Base-by-base conservation (phyloP, 2,113 vertebrate genomes). In the Oreochromis niloticus region DNA sequence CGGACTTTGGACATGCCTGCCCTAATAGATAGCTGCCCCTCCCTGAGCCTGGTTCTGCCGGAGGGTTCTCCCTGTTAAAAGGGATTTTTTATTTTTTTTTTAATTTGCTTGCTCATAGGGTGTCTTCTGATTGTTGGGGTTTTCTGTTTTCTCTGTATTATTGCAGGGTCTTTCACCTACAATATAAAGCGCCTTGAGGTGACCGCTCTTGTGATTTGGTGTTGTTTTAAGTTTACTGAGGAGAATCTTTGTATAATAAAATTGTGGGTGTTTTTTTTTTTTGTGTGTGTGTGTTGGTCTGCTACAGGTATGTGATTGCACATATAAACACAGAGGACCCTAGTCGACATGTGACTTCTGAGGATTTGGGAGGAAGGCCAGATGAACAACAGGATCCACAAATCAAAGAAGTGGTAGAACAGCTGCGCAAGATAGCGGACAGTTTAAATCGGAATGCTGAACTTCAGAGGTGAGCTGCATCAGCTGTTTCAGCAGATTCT, bases 401-500 rank as follows among this genome's bases (percentile, higher is more conserved):
- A 2, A 30, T 97, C 30, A 96, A 97, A 92, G 94, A 93, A 4
- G 95, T 97, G 71, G 96, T 96, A 30, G 80, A 90, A 1, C 94
- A 96, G 86, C 93, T 97, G 36, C 56, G 96, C 7, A 95, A 84
- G 87, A 97, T 96, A 7, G 94, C 96, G 1, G 96, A 97, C 13
- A 93, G 96, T 0, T 8, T 97, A 5, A 96, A 97, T 89, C 90
- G 85, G 57, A 96, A 97, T 7, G 90, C 84, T 4, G 97, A 97
- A 86, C 89, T 97, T 14, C 93, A 95, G 80, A 75, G 59, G 97
- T 97, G 91, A 85, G 94, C 50, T 19, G 3, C 63, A 22, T 22
- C 9, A 11, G 27, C 11, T 32, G 32, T 12, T 19, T 46, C 36
- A 59, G 10, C 79, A 71, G 0, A 43, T 66, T 27, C 13, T 17